Evolutionary conservation across 2,888 invertebrate species (phyloP), one percentile per base, ranked within the genome.

Genomic region (Horisme vitalbata): DNA sequence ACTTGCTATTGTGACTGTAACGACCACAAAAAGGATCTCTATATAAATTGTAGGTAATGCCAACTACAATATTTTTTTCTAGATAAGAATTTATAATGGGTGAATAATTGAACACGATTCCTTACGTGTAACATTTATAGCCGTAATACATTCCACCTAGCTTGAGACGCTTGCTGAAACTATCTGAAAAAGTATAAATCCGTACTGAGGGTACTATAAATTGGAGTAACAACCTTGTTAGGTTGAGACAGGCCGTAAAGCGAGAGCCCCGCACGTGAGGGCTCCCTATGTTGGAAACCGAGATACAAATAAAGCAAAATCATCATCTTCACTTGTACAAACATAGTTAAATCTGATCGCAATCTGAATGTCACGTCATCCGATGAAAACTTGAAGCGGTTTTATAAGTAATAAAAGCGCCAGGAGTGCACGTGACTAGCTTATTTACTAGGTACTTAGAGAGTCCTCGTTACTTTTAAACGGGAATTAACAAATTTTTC

Each of bases 151-250:
- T 43, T 28, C 53, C 28, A 51, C 48, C 55, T 56, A 58, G 59
- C 31, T 21, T 24, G 26, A 49, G 43, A 53, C 59, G 49, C 63
- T 64, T 64, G 62, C 54, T 61, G 57, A 43, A 67, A 75, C 71
- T 71, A 68, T 65, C 69, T 46, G 68, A 72, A 71, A 75, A 77
- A 79, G 69, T 73, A 80, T 79, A 82, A 81, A 81, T 80, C 75
- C 75, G 65, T 69, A 73, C 68, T 78, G 75, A 79, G 79, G 74
- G 72, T 57, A 73, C 75, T 71, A 81, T 82, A 81, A 82, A 82
- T 80, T 79, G 78, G 59, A 63, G 68, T 81, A 76, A 83, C 79
- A 75, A 79, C 73, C 76, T 80, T 76, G 79, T 81, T 74, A 75
- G 70, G 72, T 64, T 69, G 71, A 61, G 67, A 60, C 63, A 57